These are phyloP conservation scores for Mythimna lalbum DNA, from an alignment of 2,888 invertebrate species.

Conservation along the genomic window DNA sequence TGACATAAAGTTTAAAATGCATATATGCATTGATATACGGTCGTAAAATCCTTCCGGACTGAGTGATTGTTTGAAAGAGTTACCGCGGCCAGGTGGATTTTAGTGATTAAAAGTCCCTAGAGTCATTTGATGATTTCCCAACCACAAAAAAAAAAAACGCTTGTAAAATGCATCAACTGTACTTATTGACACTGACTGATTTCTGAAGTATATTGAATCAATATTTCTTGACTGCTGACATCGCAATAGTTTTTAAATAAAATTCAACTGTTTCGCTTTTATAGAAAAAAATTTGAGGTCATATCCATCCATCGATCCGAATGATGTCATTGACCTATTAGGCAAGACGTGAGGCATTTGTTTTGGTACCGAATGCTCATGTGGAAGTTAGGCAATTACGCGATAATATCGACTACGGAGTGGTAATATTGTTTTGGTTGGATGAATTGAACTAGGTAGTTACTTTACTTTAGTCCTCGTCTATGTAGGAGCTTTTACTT, in stretches of 20 bases:
- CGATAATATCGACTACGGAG: slow-evolving; percentile 2
- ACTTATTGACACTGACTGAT: background rate
- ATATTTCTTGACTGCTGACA: background rate
- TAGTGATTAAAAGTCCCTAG: too few relatives aligned
- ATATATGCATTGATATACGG: too few relatives aligned
- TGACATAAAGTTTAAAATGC: slow-evolving; percentile 12
- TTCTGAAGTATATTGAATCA: background rate
- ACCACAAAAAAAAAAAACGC: too few relatives aligned
- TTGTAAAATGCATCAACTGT: background rate
- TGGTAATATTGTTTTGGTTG: slow-evolving; percentile 4
- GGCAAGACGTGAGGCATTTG: slow-evolving; percentile 10
- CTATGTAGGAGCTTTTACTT: background rate
- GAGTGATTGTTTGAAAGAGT: too few relatives aligned
- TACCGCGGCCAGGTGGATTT: too few relatives aligned
- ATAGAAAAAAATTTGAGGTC: slow-evolving; percentile 18
- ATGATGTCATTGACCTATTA: slow-evolving; percentile 46
- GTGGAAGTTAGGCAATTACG: background rate
- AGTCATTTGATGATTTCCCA: too few relatives aligned
- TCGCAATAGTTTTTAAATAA: background rate
- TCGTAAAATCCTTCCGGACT: too few relatives aligned
- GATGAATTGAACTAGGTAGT: background rate
- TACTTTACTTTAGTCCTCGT: background rate
- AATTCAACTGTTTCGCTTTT: slow-evolving; percentile 1
- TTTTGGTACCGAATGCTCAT: background rate
- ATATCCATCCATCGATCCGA: slow-evolving; percentile 14